Evolutionary conservation across 2,888 invertebrate genomes (phyloP).

Genomic region (Anthoptus insignis): DNA sequence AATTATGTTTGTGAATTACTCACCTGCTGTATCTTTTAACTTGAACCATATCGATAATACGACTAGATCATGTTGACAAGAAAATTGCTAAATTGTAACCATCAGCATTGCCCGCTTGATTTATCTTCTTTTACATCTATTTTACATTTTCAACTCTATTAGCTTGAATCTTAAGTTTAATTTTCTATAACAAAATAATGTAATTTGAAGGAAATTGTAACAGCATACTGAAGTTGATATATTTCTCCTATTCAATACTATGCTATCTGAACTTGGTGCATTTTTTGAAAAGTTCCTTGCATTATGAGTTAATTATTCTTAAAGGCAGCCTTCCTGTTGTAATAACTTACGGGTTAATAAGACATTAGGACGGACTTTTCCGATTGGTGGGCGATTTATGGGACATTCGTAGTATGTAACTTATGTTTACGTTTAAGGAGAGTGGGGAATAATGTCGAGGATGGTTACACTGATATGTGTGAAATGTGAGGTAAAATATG

Average conservation of each 20-base stretch:
- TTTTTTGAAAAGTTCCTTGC: slow-evolving; percentile 29
- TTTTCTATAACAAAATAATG: background rate
- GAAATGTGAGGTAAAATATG: background rate
- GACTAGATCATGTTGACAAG: slow-evolving; percentile 75
- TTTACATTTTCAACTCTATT: slow-evolving; percentile 49
- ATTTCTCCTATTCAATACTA: slow-evolving; percentile 58
- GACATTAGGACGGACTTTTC: slow-evolving; percentile 35
- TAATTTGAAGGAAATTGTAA: slow-evolving; percentile 60
- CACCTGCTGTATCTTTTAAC: slow-evolving; percentile 41
- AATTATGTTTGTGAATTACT: slow-evolving; percentile 39
- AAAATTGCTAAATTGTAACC: slow-evolving; percentile 78
- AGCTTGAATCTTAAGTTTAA: slow-evolving; percentile 25
- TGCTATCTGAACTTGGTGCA: slow-evolving; percentile 60
- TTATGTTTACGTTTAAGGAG: background rate
- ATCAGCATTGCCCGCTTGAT: slow-evolving; percentile 70
- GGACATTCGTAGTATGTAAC: slow-evolving; percentile 5
- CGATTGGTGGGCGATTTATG: slow-evolving; percentile 28
- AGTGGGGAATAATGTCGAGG: background rate
- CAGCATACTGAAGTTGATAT: slow-evolving; percentile 67
- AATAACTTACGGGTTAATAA: slow-evolving; percentile 37
- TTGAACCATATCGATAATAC: slow-evolving; percentile 60
- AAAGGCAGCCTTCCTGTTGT: slow-evolving; percentile 37
- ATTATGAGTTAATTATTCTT: slow-evolving; percentile 38
- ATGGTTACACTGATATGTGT: background rate
- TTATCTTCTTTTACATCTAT: slow-evolving; percentile 54